These are phyloP conservation scores for Amphimedon queenslandica DNA, from an alignment of 37 sponge, comb jelly and placozoan species.

Conservation along the genomic window DNA sequence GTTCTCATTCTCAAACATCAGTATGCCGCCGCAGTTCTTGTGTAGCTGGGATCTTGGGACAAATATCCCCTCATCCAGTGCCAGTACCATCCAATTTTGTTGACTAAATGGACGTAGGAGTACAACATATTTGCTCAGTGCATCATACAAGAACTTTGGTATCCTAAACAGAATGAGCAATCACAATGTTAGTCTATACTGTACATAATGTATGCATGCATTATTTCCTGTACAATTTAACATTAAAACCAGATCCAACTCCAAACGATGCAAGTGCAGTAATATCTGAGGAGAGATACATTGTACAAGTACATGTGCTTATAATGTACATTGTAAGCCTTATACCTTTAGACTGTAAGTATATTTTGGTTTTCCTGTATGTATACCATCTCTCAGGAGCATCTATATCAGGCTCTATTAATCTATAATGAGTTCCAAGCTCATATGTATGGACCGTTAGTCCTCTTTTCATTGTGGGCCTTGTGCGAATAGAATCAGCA, in stretches of 20 bases:
- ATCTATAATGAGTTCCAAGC: slow-evolving; percentile 20
- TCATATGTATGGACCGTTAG: slow-evolving; percentile 12
- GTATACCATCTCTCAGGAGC: not conserved
- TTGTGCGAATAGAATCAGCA: not conserved
- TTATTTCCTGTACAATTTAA: not conserved
- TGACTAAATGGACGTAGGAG: not conserved
- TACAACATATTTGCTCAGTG: slow-evolving; percentile 3
- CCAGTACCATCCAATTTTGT: not conserved
- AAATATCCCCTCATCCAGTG: slow-evolving; percentile 37
- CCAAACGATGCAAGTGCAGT: not conserved
- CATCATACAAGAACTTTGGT: not conserved
- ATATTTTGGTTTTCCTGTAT: not conserved
- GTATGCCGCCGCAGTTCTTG: slow-evolving; percentile 38
- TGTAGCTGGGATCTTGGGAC: slow-evolving; percentile 16
- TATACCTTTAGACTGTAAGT: not conserved
- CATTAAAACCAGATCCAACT: too few relatives aligned
- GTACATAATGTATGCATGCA: too few relatives aligned
- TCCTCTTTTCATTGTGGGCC: not conserved
- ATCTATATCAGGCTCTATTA: not conserved
- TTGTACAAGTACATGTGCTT: not conserved
- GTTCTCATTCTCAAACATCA: slow-evolving; percentile 8
- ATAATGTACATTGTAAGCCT: too few relatives aligned
- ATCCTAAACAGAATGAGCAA: too few relatives aligned
- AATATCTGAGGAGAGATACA: not conserved
- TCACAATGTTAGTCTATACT: too few relatives aligned